A percentile compares a stretch with the other conserved stretches of the same genome.
Evolutionary conservation across 2,797 vertebrate species (phyloP).

Genomic region (Hippoglossus hippoglossus): DNA sequence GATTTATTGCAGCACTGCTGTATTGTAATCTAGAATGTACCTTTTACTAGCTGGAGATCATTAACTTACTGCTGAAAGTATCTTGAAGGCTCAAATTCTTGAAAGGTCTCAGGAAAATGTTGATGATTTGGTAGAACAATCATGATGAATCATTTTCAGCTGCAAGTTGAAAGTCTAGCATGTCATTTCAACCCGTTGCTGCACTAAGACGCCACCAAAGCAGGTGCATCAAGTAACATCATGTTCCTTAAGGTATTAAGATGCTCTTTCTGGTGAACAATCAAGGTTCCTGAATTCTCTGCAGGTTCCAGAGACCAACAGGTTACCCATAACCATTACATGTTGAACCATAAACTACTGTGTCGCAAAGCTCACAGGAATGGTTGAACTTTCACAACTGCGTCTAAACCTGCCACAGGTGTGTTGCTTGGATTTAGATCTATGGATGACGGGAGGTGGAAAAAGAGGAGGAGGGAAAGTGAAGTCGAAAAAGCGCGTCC

Average conservation of each 20-base stretch:
- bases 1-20: background rate
- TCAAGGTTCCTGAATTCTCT: constrained; percentile 87
- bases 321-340: constrained; percentile 28
- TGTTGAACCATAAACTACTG: constrained; percentile 73
- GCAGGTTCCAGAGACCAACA: constrained; percentile 74
- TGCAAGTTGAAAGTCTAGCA: background rate
- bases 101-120: no score
- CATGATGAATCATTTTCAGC: no score
- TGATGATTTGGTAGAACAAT: no score
- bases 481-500: constrained; percentile 83
- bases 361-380: constrained; percentile 86
- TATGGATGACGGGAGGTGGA: constrained; percentile 67
- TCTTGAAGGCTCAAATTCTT: background rate
- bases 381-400: constrained; percentile 89
- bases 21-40: background rate
- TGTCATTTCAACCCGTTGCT: background rate
- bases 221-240: constrained; percentile 5
- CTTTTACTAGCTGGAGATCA: background rate
- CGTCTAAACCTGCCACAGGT: constrained; percentile 67
- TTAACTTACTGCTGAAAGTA: background rate
- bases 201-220: constrained; percentile 10
- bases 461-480: constrained; percentile 78
- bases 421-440: constrained; percentile 61
- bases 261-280: constrained; percentile 53
- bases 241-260: constrained; percentile 73